These are phyloP conservation scores for Pristionchus arcanus DNA, from an alignment of 2,888 invertebrate genomes.

Conservation along the genomic window DNA sequence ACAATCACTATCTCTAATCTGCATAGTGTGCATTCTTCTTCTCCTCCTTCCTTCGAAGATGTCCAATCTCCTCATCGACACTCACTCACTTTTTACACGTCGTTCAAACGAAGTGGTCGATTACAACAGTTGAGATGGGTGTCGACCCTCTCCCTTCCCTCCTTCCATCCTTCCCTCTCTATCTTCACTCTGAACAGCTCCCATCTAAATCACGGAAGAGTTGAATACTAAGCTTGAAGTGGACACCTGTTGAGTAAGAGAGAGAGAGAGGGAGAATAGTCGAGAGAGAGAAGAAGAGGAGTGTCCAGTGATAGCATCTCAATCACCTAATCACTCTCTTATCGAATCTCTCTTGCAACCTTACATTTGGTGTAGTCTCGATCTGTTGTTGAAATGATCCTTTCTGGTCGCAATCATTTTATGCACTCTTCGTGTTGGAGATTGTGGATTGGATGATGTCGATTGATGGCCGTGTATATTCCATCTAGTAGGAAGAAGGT, in stretches of 20 bases:
- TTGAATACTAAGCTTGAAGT: constrained; percentile 22
- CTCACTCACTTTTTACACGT: constrained; percentile 45
- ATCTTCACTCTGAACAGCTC: neutral
- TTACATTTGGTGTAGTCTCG: neutral
- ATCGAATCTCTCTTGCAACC: neutral
- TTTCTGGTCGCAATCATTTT: neutral
- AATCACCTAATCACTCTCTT: constrained; percentile 5
- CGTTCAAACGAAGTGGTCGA: constrained; percentile 11
- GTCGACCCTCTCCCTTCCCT: neutral
- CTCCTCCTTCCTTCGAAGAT: neutral
- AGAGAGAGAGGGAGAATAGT: neutral
- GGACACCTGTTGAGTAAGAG: constrained; percentile 23
- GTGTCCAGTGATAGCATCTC: constrained; percentile 2
- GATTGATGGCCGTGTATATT: neutral
- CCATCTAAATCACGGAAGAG: constrained; percentile 45
- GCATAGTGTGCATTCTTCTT: neutral
- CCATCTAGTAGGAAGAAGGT: neutral
- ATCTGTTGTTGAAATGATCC: neutral
- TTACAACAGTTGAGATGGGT: constrained; percentile 41
- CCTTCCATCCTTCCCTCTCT: constrained; percentile 13
- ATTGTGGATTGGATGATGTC: neutral
- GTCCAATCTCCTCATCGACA: neutral
- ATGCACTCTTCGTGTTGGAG: neutral
- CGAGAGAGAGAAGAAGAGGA: neutral
- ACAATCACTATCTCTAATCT: constrained; percentile 1